Evolutionary conservation across 1,140 invertebrate species (phyloP), one percentile per base, ranked within the genome.

Genomic region (Steinernema feltiae): DNA sequence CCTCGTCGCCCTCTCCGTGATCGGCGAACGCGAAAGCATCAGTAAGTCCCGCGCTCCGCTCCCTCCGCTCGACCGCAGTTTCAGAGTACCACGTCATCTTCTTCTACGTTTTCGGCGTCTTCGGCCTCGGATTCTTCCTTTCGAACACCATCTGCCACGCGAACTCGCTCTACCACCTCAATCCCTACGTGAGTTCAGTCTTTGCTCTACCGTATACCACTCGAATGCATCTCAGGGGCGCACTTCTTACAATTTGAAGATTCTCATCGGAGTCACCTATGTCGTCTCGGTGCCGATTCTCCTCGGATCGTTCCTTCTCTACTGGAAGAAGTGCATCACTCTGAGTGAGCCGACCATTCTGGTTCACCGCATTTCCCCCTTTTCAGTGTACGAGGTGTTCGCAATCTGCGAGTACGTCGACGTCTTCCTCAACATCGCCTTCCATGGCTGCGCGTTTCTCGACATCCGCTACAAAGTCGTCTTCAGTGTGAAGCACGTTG

Each of bases 291-390:
- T 72, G 24, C 77, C 77, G 0, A 35, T 76, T 1, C 70, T 78
- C 32, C 70, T 73, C 27, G 74, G 71, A 1, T 78, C 74, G n/a
- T 78, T 74, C 48, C 29, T 73, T 1, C 75, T 78, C 15, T 78
- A 78, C 31, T 78, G 77, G 77, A 77, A 76, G 63, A 73, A 69
- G 24, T 78, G 77, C 31, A 78, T 78, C 41, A 77, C 75, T 7
- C 71, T 71, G 30, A 75, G 77, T 78, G 41, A 12, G 35, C 32
- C 46, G 0, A 48, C 32, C 70, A 24, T 29, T 30, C n/a, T 3
- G 2, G 0, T 1, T 31, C 21, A 48, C 48, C 21, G n/a, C 30
- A n/a, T n/a, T 7, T 18, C 0, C 30, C 3, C 1, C 27, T 29
- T 48, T 78, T 76, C 70, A 78, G 77, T 75, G 0, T 78, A 78